Base-by-base conservation (phyloP, 2,888 invertebrate species). In the Agriopis aurantiaria region DNA sequence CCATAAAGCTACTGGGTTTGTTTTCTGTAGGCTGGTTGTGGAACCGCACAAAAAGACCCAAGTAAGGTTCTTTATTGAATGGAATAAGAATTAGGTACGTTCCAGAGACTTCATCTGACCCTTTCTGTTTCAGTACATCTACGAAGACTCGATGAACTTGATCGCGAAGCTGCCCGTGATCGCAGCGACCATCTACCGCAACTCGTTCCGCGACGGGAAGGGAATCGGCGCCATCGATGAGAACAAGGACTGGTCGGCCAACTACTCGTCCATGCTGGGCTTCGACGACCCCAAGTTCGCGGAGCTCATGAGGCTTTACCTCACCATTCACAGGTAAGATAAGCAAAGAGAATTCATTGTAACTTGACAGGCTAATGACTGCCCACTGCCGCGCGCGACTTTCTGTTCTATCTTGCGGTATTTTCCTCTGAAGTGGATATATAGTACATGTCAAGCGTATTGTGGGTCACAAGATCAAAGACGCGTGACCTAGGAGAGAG, bases 161-260 rank as follows among this genome's bases (percentile, higher is more conserved):
- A 98, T 99, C 85, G 99, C 99, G 62, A 99, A 99, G 90, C 93
- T 99, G 85, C 98, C 99, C 0, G 98, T 98, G 33, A 96, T 99
- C 17, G 99, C 99, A 0, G 98, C 99, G 14, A 97, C 98, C 14
- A 99, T 99, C 84, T 99, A 99, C 94, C 96, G 98, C 74, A 99
- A 99, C 90, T 95, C 97, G 45, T 98, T 96, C 91, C 95, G 97
- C 77, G 97, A 98, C 82, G 97, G 98, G 71, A 97, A 97, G 76
- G 97, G 97, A 57, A 97, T 98, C 78, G 97, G 98, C 56, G 97
- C 98, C 64, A 98, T 99, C 80, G 98, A 99, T 87, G 95, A 96
- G 69, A 96, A 96, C 87, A 97, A 97, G 89, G 99, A 99, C 91
- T 99, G 99, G 98, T 97, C 97, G 62, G 96, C 97, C 88, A 99